A percentile compares a stretch with the other conserved stretches of the same genome.
phyloP scores from a whole-genome alignment of 2,888 invertebrate species.

The Orchestes rusci region DNA sequence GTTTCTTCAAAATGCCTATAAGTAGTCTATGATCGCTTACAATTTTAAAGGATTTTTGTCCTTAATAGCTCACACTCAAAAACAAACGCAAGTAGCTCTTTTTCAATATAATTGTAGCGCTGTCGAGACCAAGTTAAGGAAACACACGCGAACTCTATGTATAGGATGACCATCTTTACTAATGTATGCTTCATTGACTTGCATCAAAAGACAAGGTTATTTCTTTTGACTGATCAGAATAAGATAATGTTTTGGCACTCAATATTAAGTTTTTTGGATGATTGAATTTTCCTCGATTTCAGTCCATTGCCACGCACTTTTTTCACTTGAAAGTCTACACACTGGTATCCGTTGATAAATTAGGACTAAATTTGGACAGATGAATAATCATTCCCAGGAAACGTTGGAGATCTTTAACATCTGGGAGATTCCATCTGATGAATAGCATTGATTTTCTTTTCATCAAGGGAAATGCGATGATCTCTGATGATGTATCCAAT shows the following conservation, averaged over 20 bases:
- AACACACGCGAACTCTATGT: slow-evolving; percentile 23
- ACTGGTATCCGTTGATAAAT: slow-evolving; percentile 24
- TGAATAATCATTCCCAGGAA: slow-evolving; percentile 28
- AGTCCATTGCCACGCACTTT: slow-evolving; percentile 18
- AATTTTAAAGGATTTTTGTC: slow-evolving; percentile 13
- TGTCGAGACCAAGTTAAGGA: slow-evolving; percentile 23
- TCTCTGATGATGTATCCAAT: too few relatives aligned
- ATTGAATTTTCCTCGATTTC: slow-evolving; percentile 6
- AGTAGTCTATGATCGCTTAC: slow-evolving; percentile 27
- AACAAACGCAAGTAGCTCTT: slow-evolving; percentile 30
- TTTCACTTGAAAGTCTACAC: slow-evolving; percentile 22
- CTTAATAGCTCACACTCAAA: slow-evolving; percentile 27
- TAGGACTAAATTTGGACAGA: slow-evolving; percentile 27
- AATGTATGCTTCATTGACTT: slow-evolving; percentile 20
- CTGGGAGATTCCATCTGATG: slow-evolving; percentile 4
- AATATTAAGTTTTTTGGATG: slow-evolving; percentile 7
- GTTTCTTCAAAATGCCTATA: slow-evolving; percentile 26
- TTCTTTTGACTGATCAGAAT: slow-evolving; percentile 16
- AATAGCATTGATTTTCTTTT: slow-evolving; percentile 12
- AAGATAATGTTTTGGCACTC: slow-evolving; percentile 4
- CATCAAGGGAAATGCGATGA: slow-evolving; percentile 8
- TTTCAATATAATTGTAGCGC: slow-evolving; percentile 29
- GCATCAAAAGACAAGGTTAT: slow-evolving; percentile 24
- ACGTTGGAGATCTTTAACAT: slow-evolving; percentile 11
- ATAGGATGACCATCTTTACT: slow-evolving; percentile 18